A percentile compares a stretch with the other conserved stretches of the same genome.
These are phyloP conservation scores for Cinara cedri DNA, from an alignment of 2,888 invertebrate species.

Conservation along the genomic window DNA sequence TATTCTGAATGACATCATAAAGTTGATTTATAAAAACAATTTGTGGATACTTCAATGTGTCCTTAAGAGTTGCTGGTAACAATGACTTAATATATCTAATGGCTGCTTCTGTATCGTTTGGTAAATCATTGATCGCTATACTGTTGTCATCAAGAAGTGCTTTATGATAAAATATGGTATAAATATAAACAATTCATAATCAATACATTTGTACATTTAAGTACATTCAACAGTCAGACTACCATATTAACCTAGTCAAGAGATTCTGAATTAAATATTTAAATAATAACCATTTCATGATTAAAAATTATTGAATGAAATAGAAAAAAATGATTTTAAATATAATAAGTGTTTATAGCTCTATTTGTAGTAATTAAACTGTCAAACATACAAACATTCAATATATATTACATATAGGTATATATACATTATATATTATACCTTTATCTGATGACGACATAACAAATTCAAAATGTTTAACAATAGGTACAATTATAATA, in stretches of 20 bases:
- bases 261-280: neutral
- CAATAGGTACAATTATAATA: no score
- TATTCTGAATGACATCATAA: slow-evolving; percentile 53
- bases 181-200: neutral
- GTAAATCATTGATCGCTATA: slow-evolving; percentile 27
- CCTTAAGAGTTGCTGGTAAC: slow-evolving; percentile 3
- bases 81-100: slow-evolving; percentile 54
- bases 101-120: slow-evolving; percentile 58
- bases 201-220: neutral
- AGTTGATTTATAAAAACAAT: slow-evolving; percentile 57
- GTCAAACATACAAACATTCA: neutral
- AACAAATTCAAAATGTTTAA: neutral
- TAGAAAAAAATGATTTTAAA: neutral
- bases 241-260: no score
- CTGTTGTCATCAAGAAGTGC: slow-evolving; percentile 29
- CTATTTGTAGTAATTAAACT: neutral
- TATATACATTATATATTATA: neutral
- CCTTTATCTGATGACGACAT: slow-evolving; percentile 38
- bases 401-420: no score
- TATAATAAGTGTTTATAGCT: neutral
- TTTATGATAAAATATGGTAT: neutral
- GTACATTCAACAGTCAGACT: neutral
- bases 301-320: neutral
- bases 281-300: neutral
- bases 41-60: slow-evolving; percentile 49